phyloP scores from a whole-genome alignment of 1,140 invertebrate genomes.

The Neoseiulus cucumeris region DNA sequence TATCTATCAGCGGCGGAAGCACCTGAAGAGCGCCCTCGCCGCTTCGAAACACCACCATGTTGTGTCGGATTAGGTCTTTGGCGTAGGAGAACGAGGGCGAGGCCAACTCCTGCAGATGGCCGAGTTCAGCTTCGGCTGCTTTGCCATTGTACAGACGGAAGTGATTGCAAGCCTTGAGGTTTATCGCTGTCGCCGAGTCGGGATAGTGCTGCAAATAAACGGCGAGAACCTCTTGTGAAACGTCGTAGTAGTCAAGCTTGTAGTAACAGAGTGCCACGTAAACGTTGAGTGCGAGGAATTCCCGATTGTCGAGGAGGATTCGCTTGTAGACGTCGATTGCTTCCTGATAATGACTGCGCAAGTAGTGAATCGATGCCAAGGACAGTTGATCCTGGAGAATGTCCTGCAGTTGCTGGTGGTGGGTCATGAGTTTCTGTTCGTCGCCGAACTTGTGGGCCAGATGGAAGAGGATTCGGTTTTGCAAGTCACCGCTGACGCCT shows the following conservation, averaged over 20 bases:
- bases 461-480: conserved; percentile 71
- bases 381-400: conserved; percentile 83
- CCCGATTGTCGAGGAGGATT: conserved; percentile 72
- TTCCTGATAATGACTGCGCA: conserved; percentile 81
- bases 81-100: conserved; percentile 63
- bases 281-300: conserved; percentile 81
- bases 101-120: conserved; percentile 41
- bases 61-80: conserved; percentile 80
- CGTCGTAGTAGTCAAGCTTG: conserved; percentile 63
- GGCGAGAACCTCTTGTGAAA: conserved; percentile 65
- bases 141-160: conserved; percentile 81
- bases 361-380: conserved; percentile 83
- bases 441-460: conserved; percentile 79
- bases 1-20: conserved; percentile 71
- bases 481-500: conserved; percentile 24
- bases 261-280: conserved; percentile 96
- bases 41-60: conserved; percentile 75
- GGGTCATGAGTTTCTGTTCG: conserved; percentile 55
- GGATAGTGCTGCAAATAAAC: conserved; percentile 79
- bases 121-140: conserved; percentile 52
- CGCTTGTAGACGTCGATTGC: conserved; percentile 97
- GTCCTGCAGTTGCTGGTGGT: conserved; percentile 63
- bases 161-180: conserved; percentile 76
- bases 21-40: conserved; percentile 82
- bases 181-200: conserved; percentile 82